Base-by-base conservation (phyloP, 2,113 vertebrate species). In the Saimiri boliviensis region DNA sequence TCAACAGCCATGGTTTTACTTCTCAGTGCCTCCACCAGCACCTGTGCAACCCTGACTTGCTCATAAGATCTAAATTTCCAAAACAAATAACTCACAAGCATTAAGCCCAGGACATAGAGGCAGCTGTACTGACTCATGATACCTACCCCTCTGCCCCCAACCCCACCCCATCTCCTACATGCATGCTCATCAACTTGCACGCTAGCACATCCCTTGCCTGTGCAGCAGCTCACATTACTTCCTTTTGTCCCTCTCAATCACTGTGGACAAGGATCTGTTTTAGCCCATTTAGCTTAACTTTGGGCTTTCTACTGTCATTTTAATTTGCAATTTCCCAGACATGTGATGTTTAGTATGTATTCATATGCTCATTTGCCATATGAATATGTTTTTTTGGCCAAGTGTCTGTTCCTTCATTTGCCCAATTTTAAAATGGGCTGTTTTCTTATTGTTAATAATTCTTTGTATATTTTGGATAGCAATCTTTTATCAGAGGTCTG, bases 281-380 rank as follows among this genome's bases (percentile, higher is more conserved):
- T 76, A 49, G 13, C 66, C 54, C 37, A 86, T 56, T n/a, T 86
- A 95, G 27, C 56, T 89, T 89, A 89, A n/a, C 47, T 52, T 96
- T 40, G 56, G 56, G 14, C 30, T 81, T 63, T 90, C 54, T 87
- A 54, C 47, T 89, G 54, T 68, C 74, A 30, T 73, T 88, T 89
- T 47, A 80, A 73, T 86, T 70, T 83, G n/a, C 58, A 79, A 30
- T 87, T 87, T 52, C 32, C 21, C 47, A 88, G 76, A 71, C 40
- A 23, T 80, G 42, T 63, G 37, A 77, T 71, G 32, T 56, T 79
- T 76, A 60, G 3, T 23, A 81, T 86, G 13, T 86, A 77, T 93
- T 35, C 27, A 86, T 66, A 77, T 54, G 71, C 71, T 93, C 49
- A 66, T 47, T 49, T 93, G 21, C 66, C 68, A 74, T 49, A 11